Percentiles rank a stretch among this genome's conserved stretches.
Evolutionary conservation across 2,888 invertebrate genomes (phyloP).

Genomic region (Brachycybe producta): DNA sequence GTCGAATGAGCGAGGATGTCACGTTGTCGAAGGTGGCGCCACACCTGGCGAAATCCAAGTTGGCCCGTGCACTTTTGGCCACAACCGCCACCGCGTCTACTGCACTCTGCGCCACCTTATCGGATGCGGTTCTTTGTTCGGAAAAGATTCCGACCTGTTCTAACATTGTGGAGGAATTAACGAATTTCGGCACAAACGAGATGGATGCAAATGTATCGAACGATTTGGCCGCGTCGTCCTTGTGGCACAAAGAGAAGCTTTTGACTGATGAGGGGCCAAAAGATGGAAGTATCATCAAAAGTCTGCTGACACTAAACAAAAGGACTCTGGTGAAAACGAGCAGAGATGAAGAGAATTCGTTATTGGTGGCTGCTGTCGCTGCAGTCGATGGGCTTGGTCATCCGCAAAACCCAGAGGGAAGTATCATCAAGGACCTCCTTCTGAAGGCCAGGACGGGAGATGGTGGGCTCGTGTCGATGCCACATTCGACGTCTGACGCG

Average conservation of each 20-base stretch:
- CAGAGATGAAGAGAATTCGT: not conserved
- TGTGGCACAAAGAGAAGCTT: too few relatives aligned
- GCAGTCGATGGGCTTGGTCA: slow-evolving; percentile 27
- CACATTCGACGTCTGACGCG: not conserved
- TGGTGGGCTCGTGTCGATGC: not conserved
- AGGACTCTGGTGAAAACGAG: not conserved
- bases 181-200: too few relatives aligned
- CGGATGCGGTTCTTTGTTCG: too few relatives aligned
- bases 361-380: not conserved
- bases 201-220: too few relatives aligned
- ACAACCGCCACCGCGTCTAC: not conserved
- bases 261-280: not conserved
- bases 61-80: slow-evolving; percentile 15
- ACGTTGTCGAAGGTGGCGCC: not conserved
- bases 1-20: slow-evolving; percentile 7
- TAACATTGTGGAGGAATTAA: too few relatives aligned
- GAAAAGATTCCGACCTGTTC: too few relatives aligned
- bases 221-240: too few relatives aligned
- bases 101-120: not conserved
- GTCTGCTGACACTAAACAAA: not conserved
- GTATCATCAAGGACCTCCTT: slow-evolving; percentile 57
- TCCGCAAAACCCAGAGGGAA: slow-evolving; percentile 48
- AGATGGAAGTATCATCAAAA: not conserved
- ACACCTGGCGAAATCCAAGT: slow-evolving; percentile 8
- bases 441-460: slow-evolving; percentile 39